phyloP scores from a whole-genome alignment of 1,140 invertebrate species.

The Polypedilum pembai region DNA sequence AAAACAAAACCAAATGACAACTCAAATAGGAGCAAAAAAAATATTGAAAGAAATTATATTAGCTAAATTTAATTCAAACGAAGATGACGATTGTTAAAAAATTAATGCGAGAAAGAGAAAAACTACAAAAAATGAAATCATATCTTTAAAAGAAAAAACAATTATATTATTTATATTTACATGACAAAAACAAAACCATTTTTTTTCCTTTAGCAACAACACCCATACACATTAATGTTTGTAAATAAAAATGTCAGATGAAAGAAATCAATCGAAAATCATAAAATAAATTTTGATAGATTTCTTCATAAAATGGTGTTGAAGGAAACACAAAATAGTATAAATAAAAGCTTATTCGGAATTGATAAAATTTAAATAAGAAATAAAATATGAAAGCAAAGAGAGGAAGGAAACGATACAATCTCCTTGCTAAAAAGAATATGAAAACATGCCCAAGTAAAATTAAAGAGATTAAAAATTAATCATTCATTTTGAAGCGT shows the following conservation, averaged over 20 bases:
- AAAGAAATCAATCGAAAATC: not conserved
- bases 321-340: not conserved
- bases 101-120: not conserved
- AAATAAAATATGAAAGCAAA: not conserved
- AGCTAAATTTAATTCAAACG: not conserved
- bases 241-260: not conserved
- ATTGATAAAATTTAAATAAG: conserved; percentile 21
- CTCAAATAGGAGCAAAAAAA: not conserved
- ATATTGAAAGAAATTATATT: not conserved
- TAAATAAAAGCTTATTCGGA: conserved; percentile 19
- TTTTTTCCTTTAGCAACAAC: not conserved
- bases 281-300: not conserved
- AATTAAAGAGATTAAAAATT: not conserved
- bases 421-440: not conserved
- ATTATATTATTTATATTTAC: not conserved
- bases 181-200: not conserved
- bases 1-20: not conserved
- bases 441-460: not conserved
- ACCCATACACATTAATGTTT: not conserved
- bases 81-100: not conserved
- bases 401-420: not conserved
- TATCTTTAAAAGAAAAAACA: not conserved
- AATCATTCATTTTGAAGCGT: too few species aligned
- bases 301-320: not conserved
- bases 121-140: not conserved